Evolutionary conservation across 2,113 vertebrate genomes (phyloP).

Genomic region (Ardeotis arabs): DNA sequence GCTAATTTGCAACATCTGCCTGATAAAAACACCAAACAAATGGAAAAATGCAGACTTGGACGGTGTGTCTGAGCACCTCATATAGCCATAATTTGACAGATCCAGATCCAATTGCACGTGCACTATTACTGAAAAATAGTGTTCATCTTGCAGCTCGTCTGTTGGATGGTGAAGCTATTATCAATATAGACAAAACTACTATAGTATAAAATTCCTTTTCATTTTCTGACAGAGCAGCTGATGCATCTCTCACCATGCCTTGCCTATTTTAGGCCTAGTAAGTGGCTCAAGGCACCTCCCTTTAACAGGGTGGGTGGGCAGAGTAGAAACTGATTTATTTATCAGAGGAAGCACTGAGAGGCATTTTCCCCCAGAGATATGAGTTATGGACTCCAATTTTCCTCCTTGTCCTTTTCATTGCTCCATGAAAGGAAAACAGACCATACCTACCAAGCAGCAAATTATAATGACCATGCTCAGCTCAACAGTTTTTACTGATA

Average conservation of each 20-base stretch:
- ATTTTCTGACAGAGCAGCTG: background rate
- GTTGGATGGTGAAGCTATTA: background rate
- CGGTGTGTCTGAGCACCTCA: slow-evolving; percentile 43
- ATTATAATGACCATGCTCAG: background rate
- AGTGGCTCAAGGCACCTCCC: background rate
- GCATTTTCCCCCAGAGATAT: background rate
- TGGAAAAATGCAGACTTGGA: slow-evolving; percentile 54
- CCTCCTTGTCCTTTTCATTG: background rate
- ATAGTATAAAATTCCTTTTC: background rate
- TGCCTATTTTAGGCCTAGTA: background rate
- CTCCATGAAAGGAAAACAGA: background rate
- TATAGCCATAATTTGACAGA: slow-evolving; percentile 26
- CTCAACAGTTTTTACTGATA: background rate
- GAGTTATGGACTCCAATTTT: background rate
- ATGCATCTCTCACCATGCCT: background rate
- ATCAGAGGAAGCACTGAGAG: background rate
- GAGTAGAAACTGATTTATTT: background rate
- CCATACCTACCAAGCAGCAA: background rate
- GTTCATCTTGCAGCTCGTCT: background rate
- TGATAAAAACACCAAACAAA: slow-evolving; percentile 36
- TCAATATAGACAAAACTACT: background rate
- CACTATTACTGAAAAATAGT: background rate
- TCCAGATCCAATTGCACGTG: slow-evolving; percentile 38
- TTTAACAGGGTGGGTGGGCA: background rate
- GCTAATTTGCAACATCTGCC: slow-evolving; percentile 68